Evolutionary conservation across 2,113 vertebrate genomes (phyloP), one percentile per base, ranked within the genome.

Genomic region (Erythrolamprus reginae): DNA sequence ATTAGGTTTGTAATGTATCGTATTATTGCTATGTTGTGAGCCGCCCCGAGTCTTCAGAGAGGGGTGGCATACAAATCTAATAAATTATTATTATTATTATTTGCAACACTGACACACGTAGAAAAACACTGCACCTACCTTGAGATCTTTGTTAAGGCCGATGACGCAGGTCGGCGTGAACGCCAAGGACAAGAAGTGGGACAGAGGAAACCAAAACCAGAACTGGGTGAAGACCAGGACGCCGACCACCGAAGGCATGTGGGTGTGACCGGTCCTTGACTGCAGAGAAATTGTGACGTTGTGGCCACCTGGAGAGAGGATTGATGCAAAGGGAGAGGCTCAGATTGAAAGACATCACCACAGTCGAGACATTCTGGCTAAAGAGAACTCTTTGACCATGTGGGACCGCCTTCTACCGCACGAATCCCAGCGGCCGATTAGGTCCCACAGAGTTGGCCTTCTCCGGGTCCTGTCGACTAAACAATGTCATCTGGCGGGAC

Each of bases 201-300:
- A 99, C 87, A 99, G 97, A 0, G 99, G 99, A 95, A 99, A 99
- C 99, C 99, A 99, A 96, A 99, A 99, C 99, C 99, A 99, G 97
- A 99, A 99, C 97, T 99, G 99, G 85, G 99, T 99, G 94, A 99
- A 99, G 95, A 99, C 99, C 94, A 99, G 97, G 91, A 99, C 98
- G 2, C 99, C 99, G 47, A 99, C 99, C 94, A 99, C 97, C 0
- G 99, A 99, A 2, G 99, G 99, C 99, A 99, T 99, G 96, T 99
- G 99, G 70, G 99, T 99, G 93, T 99, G 99, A 52, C 99, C 99
- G 0, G 99, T 99, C 93, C 99, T 98, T 0, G 99, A 99, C 97
- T 99, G 99, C 94, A 99, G 97, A 1, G 98, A 99, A 97, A 99
- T 99, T 86, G 98, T 99, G 92, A 99, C 98, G 0, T 99, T 99